These are phyloP conservation scores for Trichonephila clavata DNA, from an alignment of 1,140 invertebrate species.

Conservation along the genomic window DNA sequence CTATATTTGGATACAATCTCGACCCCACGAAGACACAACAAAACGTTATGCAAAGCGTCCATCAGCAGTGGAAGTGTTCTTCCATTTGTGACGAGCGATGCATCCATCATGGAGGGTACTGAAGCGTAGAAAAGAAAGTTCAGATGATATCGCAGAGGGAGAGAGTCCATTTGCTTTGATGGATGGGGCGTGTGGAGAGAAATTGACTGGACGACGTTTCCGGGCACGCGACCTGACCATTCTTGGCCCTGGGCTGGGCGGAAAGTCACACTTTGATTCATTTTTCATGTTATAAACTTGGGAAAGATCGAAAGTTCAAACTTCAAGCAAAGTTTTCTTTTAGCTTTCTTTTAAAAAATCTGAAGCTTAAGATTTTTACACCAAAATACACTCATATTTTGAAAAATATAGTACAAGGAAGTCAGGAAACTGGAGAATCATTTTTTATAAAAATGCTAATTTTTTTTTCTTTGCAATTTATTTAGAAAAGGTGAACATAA, in stretches of 20 bases:
- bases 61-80: neutral
- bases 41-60: neutral
- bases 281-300: neutral
- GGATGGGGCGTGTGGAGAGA: slow-evolving; percentile 16
- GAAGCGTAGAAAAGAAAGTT: slow-evolving; percentile 26
- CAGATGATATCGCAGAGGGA: neutral
- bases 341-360: too few species aligned
- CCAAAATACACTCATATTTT: too few species aligned
- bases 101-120: neutral
- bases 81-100: neutral
- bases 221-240: slow-evolving; percentile 35
- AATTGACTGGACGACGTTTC: slow-evolving; percentile 10
- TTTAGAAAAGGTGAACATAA: too few species aligned
- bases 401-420: too few species aligned
- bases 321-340: too few species aligned
- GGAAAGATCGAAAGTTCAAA: neutral
- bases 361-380: too few species aligned
- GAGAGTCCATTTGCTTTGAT: slow-evolving; percentile 6
- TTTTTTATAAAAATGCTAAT: too few species aligned
- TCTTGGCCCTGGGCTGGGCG: neutral
- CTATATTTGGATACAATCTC: neutral
- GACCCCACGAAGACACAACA: neutral
- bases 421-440: too few species aligned
- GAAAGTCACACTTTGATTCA: neutral
- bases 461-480: too few species aligned